A percentile compares a stretch with the other conserved stretches of the same genome.
Conservation (phyloP, 2,797 vertebrate genomes). For the Urosaurus nigricauda region DNA sequence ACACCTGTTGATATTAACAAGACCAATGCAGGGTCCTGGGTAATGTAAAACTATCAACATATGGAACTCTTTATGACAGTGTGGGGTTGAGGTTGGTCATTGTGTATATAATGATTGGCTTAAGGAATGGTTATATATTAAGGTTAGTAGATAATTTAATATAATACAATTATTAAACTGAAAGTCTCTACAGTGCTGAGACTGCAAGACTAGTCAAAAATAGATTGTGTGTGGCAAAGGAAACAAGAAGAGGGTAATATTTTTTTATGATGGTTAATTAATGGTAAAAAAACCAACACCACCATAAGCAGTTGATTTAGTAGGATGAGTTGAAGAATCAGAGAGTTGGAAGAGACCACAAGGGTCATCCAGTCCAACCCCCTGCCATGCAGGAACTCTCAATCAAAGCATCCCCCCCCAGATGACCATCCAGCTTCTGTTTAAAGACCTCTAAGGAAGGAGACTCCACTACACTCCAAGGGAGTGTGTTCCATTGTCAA, state of each 20-base stretch:
- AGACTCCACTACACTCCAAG: too few species aligned
- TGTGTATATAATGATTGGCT: conserved; percentile 22
- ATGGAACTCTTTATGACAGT: neutral
- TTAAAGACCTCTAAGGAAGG: too few species aligned
- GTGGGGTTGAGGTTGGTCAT: conserved; percentile 38
- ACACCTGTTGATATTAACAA: conserved; percentile 67
- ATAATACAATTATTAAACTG: neutral
- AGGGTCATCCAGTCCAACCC: too few species aligned
- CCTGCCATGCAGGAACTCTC: too few species aligned
- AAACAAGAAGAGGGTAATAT: conserved; percentile 19
- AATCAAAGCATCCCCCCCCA: too few species aligned
- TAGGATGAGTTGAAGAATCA: conserved; percentile 33
- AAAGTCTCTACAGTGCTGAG: conserved; percentile 8
- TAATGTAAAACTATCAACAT: conserved; percentile 65
- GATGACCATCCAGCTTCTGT: too few species aligned
- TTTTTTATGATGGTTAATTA: neutral
- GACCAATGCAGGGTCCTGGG: conserved; percentile 72
- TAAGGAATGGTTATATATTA: neutral
- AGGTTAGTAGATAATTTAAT: conserved; percentile 22
- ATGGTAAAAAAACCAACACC: neutral
- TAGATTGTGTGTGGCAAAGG: conserved; percentile 2
- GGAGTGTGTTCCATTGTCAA: too few species aligned
- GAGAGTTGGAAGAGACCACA: too few species aligned
- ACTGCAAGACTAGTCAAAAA: conserved; percentile 23
- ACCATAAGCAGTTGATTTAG: neutral